Conservation (phyloP, 2,888 invertebrate species). For the Melieria picta region DNA sequence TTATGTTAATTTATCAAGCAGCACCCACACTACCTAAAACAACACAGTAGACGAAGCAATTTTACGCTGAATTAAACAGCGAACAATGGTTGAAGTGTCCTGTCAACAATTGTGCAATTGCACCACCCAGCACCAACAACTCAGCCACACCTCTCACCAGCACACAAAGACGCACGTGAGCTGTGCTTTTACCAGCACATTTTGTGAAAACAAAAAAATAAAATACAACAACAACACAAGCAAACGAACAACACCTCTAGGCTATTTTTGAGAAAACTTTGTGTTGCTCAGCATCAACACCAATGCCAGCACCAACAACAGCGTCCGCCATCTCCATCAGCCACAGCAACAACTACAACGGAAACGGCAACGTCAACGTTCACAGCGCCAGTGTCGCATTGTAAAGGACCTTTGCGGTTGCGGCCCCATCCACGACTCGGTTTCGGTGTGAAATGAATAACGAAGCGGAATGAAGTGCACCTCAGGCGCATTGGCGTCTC, state of each 20-base stretch:
- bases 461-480: slow-evolving; percentile 45
- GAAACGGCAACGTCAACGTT: neutral
- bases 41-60: slow-evolving; percentile 54
- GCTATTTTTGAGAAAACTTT: slow-evolving; percentile 39
- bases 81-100: slow-evolving; percentile 64
- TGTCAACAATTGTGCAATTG: slow-evolving; percentile 50
- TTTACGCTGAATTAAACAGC: slow-evolving; percentile 63
- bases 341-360: slow-evolving; percentile 8
- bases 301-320: neutral
- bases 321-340: neutral
- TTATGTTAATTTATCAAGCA: neutral
- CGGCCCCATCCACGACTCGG: slow-evolving; percentile 3
- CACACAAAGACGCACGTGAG: slow-evolving; percentile 25
- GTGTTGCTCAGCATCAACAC: slow-evolving; percentile 24
- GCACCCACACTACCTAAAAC: too few species aligned
- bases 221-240: slow-evolving; percentile 7
- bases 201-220: neutral
- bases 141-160: neutral
- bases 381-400: neutral
- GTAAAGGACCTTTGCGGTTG: slow-evolving; percentile 28
- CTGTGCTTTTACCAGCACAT: neutral
- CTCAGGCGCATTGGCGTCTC: slow-evolving; percentile 49
- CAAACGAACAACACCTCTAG: slow-evolving; percentile 34
- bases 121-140: neutral
- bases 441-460: slow-evolving; percentile 35